Evolutionary conservation across 1,140 invertebrate species (phyloP), one percentile per base, ranked within the genome.

Genomic region (Drosophila ananassae): DNA sequence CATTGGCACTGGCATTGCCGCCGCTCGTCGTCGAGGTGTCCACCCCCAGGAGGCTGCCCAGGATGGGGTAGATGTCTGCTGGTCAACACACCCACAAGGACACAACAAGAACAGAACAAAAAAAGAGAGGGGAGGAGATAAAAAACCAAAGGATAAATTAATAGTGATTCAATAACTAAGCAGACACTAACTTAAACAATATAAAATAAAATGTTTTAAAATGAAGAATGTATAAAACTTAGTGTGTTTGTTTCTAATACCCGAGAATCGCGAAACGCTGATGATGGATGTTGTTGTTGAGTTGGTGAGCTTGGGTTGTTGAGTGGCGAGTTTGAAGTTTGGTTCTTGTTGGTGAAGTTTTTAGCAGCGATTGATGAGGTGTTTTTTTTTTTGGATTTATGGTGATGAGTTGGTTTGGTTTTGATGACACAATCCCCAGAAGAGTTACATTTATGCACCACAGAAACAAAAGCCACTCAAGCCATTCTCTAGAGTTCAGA

Each of bases 21-120:
- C 47, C 41, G 9, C 44, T 47, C 44, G 44, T 41, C 37, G 63
- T 76, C 34, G 82, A 87, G 5, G 90, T 91, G 44, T 91, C 90
- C 77, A 91, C 90, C 53, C 90, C 90, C 66, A 91, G 58, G n/a
- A 91, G 73, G 68, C 90, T 91, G 60, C 90, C 90, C 73, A 91
- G 64, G 39, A 91, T 91, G 44, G 90, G 90, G 58, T 91, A 91
- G 63, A 91, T 91, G 73, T 91, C 90, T 91, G 75, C 57, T 73
- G 73, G 73, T 52, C 62, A 78, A 66, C 71, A 90, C 66, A 82
- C 67, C 52, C 53, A 74, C 61, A 72, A 37, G 71, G 61, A 56
- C 72, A 82, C 64, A 69, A 21, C 30, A 69, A 53, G 13, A 28
- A 53, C 66, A 28, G 13, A 50, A 57, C 44, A 75, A 79, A 73